Evolutionary conservation across 53 echinoderm and acorn worm species (phyloP), one percentile per base, ranked within the genome.

Genomic region (Hippasteria phrygiana): DNA sequence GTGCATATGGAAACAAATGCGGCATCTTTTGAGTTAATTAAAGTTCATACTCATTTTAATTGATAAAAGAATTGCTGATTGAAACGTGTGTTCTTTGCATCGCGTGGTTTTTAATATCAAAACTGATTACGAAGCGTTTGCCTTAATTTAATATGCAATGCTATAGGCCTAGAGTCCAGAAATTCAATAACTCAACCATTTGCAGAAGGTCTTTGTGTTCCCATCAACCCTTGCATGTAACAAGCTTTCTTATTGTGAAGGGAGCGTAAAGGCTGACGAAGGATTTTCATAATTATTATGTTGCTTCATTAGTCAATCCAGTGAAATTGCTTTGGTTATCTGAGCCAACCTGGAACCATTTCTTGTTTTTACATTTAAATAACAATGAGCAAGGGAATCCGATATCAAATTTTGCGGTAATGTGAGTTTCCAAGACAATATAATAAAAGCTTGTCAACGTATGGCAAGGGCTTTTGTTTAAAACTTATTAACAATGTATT

Each of bases 21-120:
- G 78, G 39, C 32, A 55, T 78, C 35, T 78, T 59, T 66, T 8
- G 67, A 66, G 32, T 35, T 66, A 66, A 78, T 55, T n/a, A 56
- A 78, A 77, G 12, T 56, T 55, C n/a, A 55, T 20, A 78, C 38
- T 12, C 27, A 41, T 41, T 78, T 78, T 78, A 59, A 38, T 78
- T 78, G 1, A 29, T 34, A 29, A 33, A 56, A 78, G 1, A 78
- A 55, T 0, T 28, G 76, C 47, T 50, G 76, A 51, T 50, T 22
- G 76, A 33, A 76, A 47, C 17, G 76, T 51, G 76, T 51, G 29
- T 34, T 34, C 29, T 76, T 76, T 76, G 43, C 1, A 18, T 18
- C 76, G 33, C 29, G 31, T 47, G 17, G 33, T 17, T 76, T 76
- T 36, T 76, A 35, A 76, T 76, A 48, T 43, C 16, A n/a, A 59